Percentiles rank a stretch among this genome's conserved stretches.
Evolutionary conservation across 2,888 invertebrate species (phyloP).

Genomic region (Sisyra nigra): DNA sequence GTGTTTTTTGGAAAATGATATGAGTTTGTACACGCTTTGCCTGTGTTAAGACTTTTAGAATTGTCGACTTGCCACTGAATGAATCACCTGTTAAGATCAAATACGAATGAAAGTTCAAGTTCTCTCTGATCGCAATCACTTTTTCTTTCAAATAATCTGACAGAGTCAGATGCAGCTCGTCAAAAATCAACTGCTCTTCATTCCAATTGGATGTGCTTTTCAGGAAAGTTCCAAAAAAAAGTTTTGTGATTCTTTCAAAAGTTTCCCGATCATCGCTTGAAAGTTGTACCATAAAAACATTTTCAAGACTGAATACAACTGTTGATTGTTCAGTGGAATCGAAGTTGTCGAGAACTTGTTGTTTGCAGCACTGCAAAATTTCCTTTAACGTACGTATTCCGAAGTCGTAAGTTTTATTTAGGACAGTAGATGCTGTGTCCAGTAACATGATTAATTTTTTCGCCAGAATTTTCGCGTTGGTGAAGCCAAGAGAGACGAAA

Average conservation of each 20-base stretch:
- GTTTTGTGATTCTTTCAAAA: too few species aligned
- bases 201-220: constrained; percentile 54
- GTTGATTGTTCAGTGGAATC: too few species aligned
- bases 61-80: constrained; percentile 66
- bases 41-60: constrained; percentile 53
- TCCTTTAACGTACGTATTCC: constrained; percentile 81
- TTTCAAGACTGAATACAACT: too few species aligned
- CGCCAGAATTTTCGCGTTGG: constrained; percentile 55
- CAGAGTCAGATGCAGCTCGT: constrained; percentile 52
- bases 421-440: constrained; percentile 67
- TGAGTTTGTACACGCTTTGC: constrained; percentile 51
- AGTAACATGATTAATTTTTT: constrained; percentile 71
- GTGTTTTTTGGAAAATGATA: constrained; percentile 82
- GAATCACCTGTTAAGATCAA: constrained; percentile 85
- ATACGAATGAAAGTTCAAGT: constrained; percentile 87
- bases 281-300: too few species aligned
- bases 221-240: constrained; percentile 32
- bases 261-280: too few species aligned
- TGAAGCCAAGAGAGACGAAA: constrained; percentile 69
- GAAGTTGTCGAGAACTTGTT: too few species aligned
- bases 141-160: constrained; percentile 61
- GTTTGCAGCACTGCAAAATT: constrained; percentile 37
- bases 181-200: constrained; percentile 45
- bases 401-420: constrained; percentile 77
- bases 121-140: constrained; percentile 83